These are phyloP conservation scores for Conistra vaccinii DNA, from an alignment of 2,888 invertebrate genomes.

Conservation along the genomic window DNA sequence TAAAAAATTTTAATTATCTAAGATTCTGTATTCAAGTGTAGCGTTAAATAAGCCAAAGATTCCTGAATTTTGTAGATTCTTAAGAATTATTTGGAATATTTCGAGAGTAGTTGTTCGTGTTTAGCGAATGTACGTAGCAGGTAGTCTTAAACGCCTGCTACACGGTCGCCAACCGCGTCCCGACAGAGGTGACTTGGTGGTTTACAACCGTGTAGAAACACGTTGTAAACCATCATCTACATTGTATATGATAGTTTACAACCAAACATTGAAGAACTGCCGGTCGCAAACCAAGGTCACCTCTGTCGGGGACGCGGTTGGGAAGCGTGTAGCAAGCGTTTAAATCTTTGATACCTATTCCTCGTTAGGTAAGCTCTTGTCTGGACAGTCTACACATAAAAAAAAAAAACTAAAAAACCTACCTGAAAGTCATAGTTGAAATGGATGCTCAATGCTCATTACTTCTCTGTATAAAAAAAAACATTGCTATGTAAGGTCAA, in stretches of 20 bases:
- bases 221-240: too few relatives aligned
- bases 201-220: too few relatives aligned
- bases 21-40: slow-evolving; percentile 9
- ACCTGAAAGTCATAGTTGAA: not conserved
- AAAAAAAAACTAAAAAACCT: not conserved
- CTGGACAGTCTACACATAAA: not conserved
- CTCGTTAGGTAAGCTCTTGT: not conserved
- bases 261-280: too few relatives aligned
- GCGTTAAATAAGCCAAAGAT: slow-evolving; percentile 32
- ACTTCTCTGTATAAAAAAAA: not conserved
- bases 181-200: too few relatives aligned
- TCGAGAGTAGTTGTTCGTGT: not conserved
- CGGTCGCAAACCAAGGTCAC: too few relatives aligned
- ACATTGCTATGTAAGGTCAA: not conserved
- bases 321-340: too few relatives aligned
- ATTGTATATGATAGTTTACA: too few relatives aligned
- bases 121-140: not conserved
- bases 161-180: too few relatives aligned
- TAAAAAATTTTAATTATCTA: not conserved
- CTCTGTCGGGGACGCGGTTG: too few relatives aligned
- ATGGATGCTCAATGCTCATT: not conserved
- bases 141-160: too few relatives aligned
- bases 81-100: not conserved
- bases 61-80: slow-evolving; percentile 19
- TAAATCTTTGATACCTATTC: not conserved